Base-by-base conservation (phyloP, 2,888 invertebrate species). In the Drosophila tanythrix region DNA sequence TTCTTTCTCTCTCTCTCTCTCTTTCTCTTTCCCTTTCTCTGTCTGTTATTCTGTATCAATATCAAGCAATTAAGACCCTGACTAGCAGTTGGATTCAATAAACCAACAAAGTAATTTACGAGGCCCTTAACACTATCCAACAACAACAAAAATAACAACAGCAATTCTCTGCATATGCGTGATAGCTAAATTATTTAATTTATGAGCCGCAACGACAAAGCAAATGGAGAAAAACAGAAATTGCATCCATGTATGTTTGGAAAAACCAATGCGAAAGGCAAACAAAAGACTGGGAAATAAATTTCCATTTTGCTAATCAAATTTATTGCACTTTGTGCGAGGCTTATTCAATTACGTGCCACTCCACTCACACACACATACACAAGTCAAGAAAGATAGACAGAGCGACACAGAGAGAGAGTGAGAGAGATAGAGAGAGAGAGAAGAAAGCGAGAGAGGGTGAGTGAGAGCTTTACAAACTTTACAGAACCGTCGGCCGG, bases 221-320 rank as follows among this genome's bases (percentile, higher is more conserved):
- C 55, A 33, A 51, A 46, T 57, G 21, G 29, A 35, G 53, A 46
- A 21, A 48, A 35, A 56, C 15, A 29, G 18, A 65, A 15, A 31
- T 50, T 27, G 36, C 15, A 35, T 7, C n/a, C 10, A 50, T 78
- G 80, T 80, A 80, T 82, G 74, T 74, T 79, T 76, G 72, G 72
- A 55, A 76, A 79, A 81, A 70, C 82, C 76, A 71, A 79, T 67
- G 76, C 61, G 71, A 67, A 72, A 58, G 58, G 64, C 73, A 76
- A 70, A 73, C 61, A 74, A 79, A 68, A 73, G 71, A 60, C 70
- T 59, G 74, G 65, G 71, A 88, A 87, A 87, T 90, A 90, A 90
- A 88, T 90, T 90, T 90, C 89, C 88, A 89, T 90, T 90, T 90
- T 89, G 89, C 90, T 88, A 88, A 88, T 88, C 88, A 88, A 88